Base-by-base conservation (phyloP, 2,888 invertebrate genomes). In the Hanleya hanleyi region DNA sequence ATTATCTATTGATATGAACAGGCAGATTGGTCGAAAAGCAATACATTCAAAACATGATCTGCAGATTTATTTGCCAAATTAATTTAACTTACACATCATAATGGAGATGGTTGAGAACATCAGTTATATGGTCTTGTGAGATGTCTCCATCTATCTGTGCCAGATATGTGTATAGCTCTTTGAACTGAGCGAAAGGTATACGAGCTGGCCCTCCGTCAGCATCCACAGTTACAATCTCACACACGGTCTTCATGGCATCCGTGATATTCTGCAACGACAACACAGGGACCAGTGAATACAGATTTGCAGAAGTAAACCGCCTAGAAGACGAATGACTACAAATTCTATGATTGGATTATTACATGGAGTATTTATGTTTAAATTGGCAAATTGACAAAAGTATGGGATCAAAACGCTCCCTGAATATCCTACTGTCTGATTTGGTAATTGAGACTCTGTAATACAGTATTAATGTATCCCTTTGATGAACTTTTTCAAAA, bases 151-250 rank as follows among this genome's bases (percentile, higher is more conserved):
- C 91, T 33, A 91, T 84, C 71, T 85, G 83, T 35, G 89, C 90
- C 50, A 91, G 84, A 81, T 88, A 91, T 70, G 81, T 83, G 79
- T 91, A 91, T 35, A 91, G 82, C 49, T 88, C 87, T 77, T 88
- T 87, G 78, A 90, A 91, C 18, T 89, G 82, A 38, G 83, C 84
- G 78, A 88, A 90, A 3, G 94, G 93, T 51, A 96, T 94, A 82
- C 94, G 94, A 0, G 95, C 94, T 0, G 95, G 94, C 0, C 95
- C 96, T 0, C 96, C 96, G 73, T 96, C 96, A 0, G 96, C 95
- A 85, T 96, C 96, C 77, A 94, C 94, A 0, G 96, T 95, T 68
- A 96, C 91, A 0, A 95, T 92, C 87, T 96, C 95, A 88, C 96
- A 96, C 29, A 96, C 92, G 77, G 95, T 92, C 61, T 94, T 93